These are phyloP conservation scores for Polydesmus complanatus DNA, from an alignment of 2,888 invertebrate species.

Conservation along the genomic window DNA sequence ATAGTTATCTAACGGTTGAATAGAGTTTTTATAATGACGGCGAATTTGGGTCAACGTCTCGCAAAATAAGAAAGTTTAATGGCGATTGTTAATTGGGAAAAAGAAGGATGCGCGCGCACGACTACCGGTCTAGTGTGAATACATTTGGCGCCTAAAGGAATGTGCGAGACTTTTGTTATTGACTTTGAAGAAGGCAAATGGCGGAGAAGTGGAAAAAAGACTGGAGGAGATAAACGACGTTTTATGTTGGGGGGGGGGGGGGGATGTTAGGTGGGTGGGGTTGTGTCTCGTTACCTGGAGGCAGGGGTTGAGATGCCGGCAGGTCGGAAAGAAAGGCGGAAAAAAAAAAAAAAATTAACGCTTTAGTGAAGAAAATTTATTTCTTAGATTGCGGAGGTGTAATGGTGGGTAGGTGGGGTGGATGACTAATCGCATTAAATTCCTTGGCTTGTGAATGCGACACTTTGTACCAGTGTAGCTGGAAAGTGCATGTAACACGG, in stretches of 20 bases:
- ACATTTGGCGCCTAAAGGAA: no score
- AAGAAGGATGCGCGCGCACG: no score
- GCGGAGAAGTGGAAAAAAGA: background rate
- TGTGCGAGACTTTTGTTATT: background rate
- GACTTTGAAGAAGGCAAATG: background rate
- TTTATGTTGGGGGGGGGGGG: background rate
- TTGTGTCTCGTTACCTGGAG: background rate
- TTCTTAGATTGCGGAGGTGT: background rate
- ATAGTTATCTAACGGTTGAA: no score
- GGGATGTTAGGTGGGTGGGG: no score
- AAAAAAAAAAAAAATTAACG: background rate
- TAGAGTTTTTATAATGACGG: no score
- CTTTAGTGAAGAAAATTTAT: background rate
- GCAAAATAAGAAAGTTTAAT: no score
- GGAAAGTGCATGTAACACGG: background rate
- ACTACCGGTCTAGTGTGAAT: no score
- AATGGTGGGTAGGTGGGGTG: background rate
- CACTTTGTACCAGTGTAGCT: background rate
- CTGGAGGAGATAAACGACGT: background rate
- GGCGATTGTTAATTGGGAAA: no score
- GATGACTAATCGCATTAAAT: background rate
- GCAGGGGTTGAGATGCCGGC: no score
- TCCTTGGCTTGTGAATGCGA: background rate
- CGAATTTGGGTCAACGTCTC: no score
- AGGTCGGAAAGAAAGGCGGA: background rate